Base-by-base conservation (phyloP, 2,888 invertebrate species). In the Orthonychiurus folsomi region DNA sequence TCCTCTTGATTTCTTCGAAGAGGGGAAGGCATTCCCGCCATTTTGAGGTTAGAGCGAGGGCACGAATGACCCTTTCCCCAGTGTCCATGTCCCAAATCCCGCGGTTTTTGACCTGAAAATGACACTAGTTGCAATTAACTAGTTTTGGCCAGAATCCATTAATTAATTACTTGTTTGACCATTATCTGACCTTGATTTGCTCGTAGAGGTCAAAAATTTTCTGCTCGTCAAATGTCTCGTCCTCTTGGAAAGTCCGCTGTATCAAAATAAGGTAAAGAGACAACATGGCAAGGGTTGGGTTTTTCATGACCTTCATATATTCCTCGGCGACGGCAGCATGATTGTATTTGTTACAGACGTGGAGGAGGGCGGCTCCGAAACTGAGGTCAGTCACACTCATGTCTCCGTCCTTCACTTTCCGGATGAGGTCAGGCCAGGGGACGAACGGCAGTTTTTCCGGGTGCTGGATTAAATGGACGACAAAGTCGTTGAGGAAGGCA, bases 11-110 rank as follows among this genome's bases (percentile, higher is more conserved):
- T 74, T 84, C 82, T 58, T 85, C 80, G 25, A 87, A 75, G 18
- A 87, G 77, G 68, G 82, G 79, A 0, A 83, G 60, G 50, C 83
- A 81, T 63, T 84, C 81, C 69, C 80, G 79, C 86, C 87, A 89
- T 68, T 83, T 78, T 61, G 80, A 75, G 9, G 86, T 86, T 23
- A 81, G 73, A 68, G 85, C 84, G 2, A 91, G 75, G 0, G 83
- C 87, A 64, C 78, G 77, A 62, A 88, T 79, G 3, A 86, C 76
- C 73, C 78, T 77, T 73, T 85, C 85, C 71, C 82, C 81, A 21
- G 85, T 84, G 1, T 73, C 74, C 20, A 77, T 76, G 76, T 88
- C 87, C 58, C 69, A 70, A 2, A 88, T 75, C 0, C 83, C 74
- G 24, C 24, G 21, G 20, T 59, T 59, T 37, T 59, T 59, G 18